Percentiles rank a stretch among this genome's conserved stretches.
phyloP scores from a whole-genome alignment of 2,113 vertebrate species.

The Hymenochirus boettgeri region DNA sequence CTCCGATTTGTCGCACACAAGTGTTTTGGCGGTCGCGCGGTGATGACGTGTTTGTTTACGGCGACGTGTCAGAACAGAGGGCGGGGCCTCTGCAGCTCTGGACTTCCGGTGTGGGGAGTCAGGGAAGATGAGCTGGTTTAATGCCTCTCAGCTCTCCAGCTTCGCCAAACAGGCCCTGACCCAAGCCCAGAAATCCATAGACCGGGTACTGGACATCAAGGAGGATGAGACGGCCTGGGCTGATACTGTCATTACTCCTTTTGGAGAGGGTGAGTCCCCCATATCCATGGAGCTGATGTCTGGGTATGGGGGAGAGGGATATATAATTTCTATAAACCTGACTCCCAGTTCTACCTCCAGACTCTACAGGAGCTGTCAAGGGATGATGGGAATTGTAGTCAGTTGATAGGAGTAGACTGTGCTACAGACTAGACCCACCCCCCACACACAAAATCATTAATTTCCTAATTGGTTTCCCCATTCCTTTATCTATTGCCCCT shows the following conservation, averaged over 20 bases:
- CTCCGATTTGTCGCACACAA: not conserved
- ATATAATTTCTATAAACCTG: too few species aligned
- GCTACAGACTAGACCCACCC: too few species aligned
- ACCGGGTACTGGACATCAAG: constrained; percentile 92
- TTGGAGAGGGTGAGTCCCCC: constrained; percentile 76
- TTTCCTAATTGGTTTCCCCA: too few species aligned
- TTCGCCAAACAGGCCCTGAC: constrained; percentile 97
- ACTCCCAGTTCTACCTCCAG: too few species aligned
- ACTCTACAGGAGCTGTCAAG: too few species aligned
- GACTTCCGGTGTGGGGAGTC: not conserved
- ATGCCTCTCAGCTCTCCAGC: constrained; percentile 91
- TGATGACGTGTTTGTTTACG: constrained; percentile 38
- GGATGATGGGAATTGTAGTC: too few species aligned
- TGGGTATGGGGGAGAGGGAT: too few species aligned
- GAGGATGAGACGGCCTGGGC: constrained; percentile 79
- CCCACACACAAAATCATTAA: too few species aligned
- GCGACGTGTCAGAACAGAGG: constrained; percentile 36
- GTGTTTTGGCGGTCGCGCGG: not conserved
- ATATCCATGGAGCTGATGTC: too few species aligned
- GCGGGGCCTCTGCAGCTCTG: not conserved
- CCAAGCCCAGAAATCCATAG: constrained; percentile 95
- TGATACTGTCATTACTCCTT: constrained; percentile 65
- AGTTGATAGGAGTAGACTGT: too few species aligned
- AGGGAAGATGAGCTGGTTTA: constrained; percentile 91
- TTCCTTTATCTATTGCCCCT: too few species aligned